Percentiles rank a stretch among this genome's conserved stretches.
Conservation (phyloP, 2,113 vertebrate genomes). For the Burhinus bistriatus region DNA sequence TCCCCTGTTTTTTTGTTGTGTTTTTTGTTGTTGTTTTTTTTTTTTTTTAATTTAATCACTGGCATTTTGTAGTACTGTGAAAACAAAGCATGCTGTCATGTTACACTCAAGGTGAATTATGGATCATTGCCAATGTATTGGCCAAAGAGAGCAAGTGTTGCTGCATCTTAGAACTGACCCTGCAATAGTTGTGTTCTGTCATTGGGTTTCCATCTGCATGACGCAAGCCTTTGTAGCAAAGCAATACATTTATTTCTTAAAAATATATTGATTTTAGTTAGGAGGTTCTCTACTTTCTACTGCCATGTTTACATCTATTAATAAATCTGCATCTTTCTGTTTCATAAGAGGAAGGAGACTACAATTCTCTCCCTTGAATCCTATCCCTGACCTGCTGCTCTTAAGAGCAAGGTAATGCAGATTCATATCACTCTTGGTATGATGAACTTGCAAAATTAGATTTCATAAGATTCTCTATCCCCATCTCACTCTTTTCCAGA, state of each 20-base stretch:
- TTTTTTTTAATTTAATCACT: neutral
- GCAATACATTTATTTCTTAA: neutral
- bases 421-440: neutral
- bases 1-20: no score
- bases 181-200: neutral
- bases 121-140: neutral
- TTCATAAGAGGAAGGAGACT: neutral
- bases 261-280: neutral
- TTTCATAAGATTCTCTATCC: neutral
- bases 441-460: neutral
- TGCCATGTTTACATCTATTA: neutral
- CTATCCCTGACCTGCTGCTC: neutral
- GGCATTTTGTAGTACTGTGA: neutral
- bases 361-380: neutral
- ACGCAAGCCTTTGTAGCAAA: neutral
- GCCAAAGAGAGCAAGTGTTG: neutral
- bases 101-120: neutral
- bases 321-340: neutral
- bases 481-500: neutral
- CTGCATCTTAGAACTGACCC: neutral
- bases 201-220: neutral
- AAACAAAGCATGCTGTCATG: neutral
- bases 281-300: neutral
- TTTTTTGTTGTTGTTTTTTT: neutral
- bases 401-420: neutral